Base-by-base conservation (phyloP, 2,113 vertebrate genomes). In the Baryphthengus martii region DNA sequence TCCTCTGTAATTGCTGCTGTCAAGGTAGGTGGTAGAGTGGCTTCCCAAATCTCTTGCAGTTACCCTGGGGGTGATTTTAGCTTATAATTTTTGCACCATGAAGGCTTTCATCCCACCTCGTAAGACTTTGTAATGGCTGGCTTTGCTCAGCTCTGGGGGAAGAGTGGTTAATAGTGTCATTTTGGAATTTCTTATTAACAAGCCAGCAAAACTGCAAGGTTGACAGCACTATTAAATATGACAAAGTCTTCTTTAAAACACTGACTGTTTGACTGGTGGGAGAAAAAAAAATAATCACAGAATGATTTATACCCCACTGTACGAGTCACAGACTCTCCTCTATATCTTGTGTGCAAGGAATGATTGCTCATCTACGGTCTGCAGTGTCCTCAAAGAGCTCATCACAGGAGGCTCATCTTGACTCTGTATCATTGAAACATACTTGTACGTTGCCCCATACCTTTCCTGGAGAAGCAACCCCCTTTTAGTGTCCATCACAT, bases 211-310 rank as follows among this genome's bases (percentile, higher is more conserved):
- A 91, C 81, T 66, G 86, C 91, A 93, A 94, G 89, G 91, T 76
- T 98, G 95, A 96, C 96, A 97, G 92, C 61, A 70, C 95, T 96
- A 97, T 97, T 97, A 97, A 97, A 97, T 96, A 97, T 96, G 96
- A 95, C 96, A 96, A 95, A 97, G 93, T 94, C 95, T 95, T 96
- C 85, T 93, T 97, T 93, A 95, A 95, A 95, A 92, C 87, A 97
- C 76, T 94, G 95, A 81, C 80, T 95, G 72, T 94, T 94, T 96
- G 95, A 96, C 85, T 91, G 77, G 83, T 90, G 59, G 31, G 55
- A 87, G 21, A 44, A 35, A 66, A 91, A 85, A 81, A 85, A 78
- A 66, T 33, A 67, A 87, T 53, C 52, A 56, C n/a, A 62, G 62
- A 17, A 42, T 97, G 96, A 97, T 97, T 97, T 97, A 97, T 96